These are phyloP conservation scores for Actinia equina DNA, from an alignment of 64 coral and sea anemone species.

Conservation along the genomic window DNA sequence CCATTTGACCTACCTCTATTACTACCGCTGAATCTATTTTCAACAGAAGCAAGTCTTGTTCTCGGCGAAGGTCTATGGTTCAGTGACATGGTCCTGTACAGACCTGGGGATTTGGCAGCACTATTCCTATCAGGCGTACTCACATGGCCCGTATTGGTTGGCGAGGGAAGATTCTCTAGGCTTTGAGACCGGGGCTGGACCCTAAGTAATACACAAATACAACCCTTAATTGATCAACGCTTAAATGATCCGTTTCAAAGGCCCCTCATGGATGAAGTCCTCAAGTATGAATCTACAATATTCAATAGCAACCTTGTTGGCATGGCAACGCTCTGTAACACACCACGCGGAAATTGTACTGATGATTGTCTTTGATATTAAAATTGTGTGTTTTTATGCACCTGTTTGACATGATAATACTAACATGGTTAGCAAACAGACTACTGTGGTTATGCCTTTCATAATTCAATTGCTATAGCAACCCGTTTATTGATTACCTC, in stretches of 20 bases:
- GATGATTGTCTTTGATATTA: too few species aligned
- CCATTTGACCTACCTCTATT: slow-evolving; percentile 50
- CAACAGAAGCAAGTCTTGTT: slow-evolving; percentile 40
- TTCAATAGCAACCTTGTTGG: too few species aligned
- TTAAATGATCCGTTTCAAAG: background rate
- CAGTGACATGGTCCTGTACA: slow-evolving; percentile 79
- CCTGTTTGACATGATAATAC: background rate
- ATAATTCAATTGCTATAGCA: background rate
- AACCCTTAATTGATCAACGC: background rate
- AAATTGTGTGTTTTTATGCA: too few species aligned
- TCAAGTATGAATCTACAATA: too few species aligned
- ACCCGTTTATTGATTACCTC: background rate
- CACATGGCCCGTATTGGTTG: background rate
- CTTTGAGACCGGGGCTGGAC: slow-evolving; percentile 49
- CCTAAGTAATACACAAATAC: background rate
- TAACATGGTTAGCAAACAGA: background rate
- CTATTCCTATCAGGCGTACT: background rate
- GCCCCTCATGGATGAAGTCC: too few species aligned
- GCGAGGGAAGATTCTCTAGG: slow-evolving; percentile 50
- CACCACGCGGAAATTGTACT: too few species aligned
- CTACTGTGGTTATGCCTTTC: too few species aligned
- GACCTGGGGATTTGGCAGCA: slow-evolving; percentile 62
- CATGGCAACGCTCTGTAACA: too few species aligned
- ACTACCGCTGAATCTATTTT: slow-evolving; percentile 83
- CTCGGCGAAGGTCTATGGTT: slow-evolving; percentile 75